phyloP scores from a whole-genome alignment of 2,888 invertebrate species.

The Punctoribates punctum region DNA sequence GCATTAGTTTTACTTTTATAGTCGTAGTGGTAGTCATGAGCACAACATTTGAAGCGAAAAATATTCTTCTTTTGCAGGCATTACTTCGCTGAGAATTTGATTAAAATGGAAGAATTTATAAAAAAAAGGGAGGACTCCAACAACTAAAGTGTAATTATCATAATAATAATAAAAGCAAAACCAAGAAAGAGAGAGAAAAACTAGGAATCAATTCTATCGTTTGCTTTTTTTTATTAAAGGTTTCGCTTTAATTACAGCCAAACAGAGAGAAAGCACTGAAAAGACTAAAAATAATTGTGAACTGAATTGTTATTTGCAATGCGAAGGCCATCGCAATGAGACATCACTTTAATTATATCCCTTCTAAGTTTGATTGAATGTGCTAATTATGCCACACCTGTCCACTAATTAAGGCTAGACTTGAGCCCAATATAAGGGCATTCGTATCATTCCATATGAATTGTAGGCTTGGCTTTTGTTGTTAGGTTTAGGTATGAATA shows the following conservation, averaged over 20 bases:
- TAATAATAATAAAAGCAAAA: constrained; percentile 1
- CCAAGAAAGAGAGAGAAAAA: background rate
- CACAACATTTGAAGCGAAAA: constrained; percentile 32
- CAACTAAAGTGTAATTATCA: constrained; percentile 11
- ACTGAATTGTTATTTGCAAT: background rate
- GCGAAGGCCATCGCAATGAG: constrained; percentile 24
- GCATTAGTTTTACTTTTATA: constrained; percentile 31
- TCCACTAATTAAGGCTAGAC: constrained; percentile 29
- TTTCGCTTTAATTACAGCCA: constrained; percentile 12
- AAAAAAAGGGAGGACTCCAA: constrained; percentile 6
- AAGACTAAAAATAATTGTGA: constrained; percentile 1
- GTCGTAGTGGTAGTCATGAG: constrained; percentile 12
- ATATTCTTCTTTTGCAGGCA: constrained; percentile 14
- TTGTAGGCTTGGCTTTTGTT: constrained; percentile 33
- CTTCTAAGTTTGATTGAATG: constrained; percentile 27
- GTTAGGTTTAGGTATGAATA: constrained; percentile 27
- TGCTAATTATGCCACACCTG: constrained; percentile 34
- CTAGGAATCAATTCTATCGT: background rate
- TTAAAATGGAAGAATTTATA: constrained; percentile 31
- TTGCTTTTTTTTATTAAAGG: background rate
- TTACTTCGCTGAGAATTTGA: constrained; percentile 30
- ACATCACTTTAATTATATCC: constrained; percentile 29
- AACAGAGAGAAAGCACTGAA: background rate
- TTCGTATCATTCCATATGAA: background rate
- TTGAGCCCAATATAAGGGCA: background rate